Conservation (phyloP, 2,113 vertebrate genomes). For the Apteryx owenii region DNA sequence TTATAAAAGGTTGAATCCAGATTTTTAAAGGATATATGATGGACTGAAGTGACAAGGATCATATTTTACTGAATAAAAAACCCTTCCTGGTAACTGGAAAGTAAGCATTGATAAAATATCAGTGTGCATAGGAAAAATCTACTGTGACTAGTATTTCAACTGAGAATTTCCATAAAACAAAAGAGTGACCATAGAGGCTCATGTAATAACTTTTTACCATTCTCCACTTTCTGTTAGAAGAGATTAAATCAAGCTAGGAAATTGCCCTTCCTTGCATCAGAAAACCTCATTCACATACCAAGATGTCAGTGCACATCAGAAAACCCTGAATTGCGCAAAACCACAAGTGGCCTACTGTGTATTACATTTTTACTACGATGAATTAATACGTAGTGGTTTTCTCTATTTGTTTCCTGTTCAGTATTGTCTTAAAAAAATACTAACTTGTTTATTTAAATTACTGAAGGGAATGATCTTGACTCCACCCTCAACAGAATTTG, state of each 20-base stretch:
- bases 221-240: background rate
- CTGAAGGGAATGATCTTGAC: background rate
- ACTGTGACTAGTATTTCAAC: background rate
- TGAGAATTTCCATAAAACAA: background rate
- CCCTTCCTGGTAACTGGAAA: fast-evolving
- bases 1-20: background rate
- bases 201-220: background rate
- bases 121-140: background rate
- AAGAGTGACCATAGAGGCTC: background rate
- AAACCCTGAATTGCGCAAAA: conserved; percentile 41
- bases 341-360: conserved; percentile 28
- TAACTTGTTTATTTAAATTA: conserved; percentile 29
- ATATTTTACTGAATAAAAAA: background rate
- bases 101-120: background rate
- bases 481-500: background rate
- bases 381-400: conserved; percentile 45
- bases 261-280: conserved; percentile 55
- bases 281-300: conserved; percentile 59
- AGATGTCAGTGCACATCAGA: conserved; percentile 44
- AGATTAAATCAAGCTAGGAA: conserved; percentile 13
- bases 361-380: conserved; percentile 14
- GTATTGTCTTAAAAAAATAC: conserved; percentile 10
- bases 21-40: background rate
- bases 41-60: background rate
- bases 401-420: conserved; percentile 28